Evolutionary conservation across 2,888 invertebrate genomes (phyloP).

Genomic region (Agrotis exclamationis): DNA sequence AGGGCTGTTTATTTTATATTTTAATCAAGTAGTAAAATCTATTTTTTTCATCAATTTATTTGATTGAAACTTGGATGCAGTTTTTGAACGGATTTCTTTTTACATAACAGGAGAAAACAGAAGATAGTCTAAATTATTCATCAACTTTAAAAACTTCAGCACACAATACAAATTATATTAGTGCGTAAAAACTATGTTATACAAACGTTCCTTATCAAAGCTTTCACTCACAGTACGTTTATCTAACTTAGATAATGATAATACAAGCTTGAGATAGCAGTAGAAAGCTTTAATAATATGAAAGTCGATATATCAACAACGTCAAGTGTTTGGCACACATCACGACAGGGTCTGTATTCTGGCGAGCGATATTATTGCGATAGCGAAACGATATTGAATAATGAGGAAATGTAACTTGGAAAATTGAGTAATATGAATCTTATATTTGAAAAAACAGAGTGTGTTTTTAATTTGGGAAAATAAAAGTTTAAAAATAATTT

Average conservation of each 20-base stretch:
- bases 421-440: background rate
- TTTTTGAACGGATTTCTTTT: too few species aligned
- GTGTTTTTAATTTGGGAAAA: background rate
- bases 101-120: too few species aligned
- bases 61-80: background rate
- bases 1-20: background rate
- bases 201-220: constrained; percentile 80
- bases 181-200: constrained; percentile 60
- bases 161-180: constrained; percentile 35
- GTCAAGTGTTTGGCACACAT: constrained; percentile 83
- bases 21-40: background rate
- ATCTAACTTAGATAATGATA: constrained; percentile 85
- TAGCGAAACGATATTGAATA: constrained; percentile 33
- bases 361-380: constrained; percentile 46
- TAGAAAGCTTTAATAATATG: constrained; percentile 86
- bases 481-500: background rate
- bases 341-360: constrained; percentile 71
- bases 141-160: background rate
- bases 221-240: constrained; percentile 84
- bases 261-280: constrained; percentile 88
- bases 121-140: too few species aligned
- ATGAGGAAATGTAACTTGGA: background rate
- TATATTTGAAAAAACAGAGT: background rate
- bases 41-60: too few species aligned
- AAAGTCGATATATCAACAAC: constrained; percentile 80